phyloP scores from a whole-genome alignment of 1,140 invertebrate genomes.

The Vollenhovia emeryi region DNA sequence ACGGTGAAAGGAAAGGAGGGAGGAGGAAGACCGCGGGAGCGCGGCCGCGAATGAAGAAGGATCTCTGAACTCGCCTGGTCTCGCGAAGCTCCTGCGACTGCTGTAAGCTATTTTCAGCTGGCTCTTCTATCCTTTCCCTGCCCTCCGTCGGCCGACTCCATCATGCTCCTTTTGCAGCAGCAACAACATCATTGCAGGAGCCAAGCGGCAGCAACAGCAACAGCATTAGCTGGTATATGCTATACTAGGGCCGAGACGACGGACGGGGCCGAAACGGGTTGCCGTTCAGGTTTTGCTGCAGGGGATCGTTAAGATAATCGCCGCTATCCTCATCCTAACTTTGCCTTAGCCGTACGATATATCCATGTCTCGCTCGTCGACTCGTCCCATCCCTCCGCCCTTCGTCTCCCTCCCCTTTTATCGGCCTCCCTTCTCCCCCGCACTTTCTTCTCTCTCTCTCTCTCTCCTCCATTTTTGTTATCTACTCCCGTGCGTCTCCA shows the following conservation, averaged over 20 bases:
- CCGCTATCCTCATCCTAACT: slow-evolving; percentile 84
- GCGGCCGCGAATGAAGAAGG: background rate
- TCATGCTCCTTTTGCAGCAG: slow-evolving; percentile 57
- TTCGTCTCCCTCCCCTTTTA: slow-evolving; percentile 30
- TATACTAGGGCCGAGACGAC: slow-evolving; percentile 27
- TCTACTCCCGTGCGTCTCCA: slow-evolving; percentile 19
- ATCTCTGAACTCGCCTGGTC: slow-evolving; percentile 31
- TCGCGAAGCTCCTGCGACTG: slow-evolving; percentile 9
- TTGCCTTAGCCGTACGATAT: slow-evolving; percentile 77
- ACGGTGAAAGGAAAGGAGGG: background rate
- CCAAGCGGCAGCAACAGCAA: slow-evolving; percentile 44
- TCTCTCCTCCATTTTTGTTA: background rate
- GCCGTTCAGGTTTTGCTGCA: slow-evolving; percentile 84
- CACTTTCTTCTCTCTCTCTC: slow-evolving; percentile 8
- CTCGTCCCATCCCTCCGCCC: slow-evolving; percentile 24
- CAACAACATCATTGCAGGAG: slow-evolving; percentile 54
- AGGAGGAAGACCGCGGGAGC: slow-evolving; percentile 1
- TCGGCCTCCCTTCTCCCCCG: slow-evolving; percentile 7
- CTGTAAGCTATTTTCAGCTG: slow-evolving; percentile 52
- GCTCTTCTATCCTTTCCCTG: slow-evolving; percentile 32
- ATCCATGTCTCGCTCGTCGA: slow-evolving; percentile 43
- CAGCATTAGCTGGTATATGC: slow-evolving; percentile 59
- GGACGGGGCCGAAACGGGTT: slow-evolving; percentile 77
- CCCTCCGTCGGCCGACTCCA: background rate
- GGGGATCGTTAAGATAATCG: slow-evolving; percentile 85